Evolutionary conservation across 2,113 vertebrate genomes (phyloP).

Genomic region (Etia nguti): DNA sequence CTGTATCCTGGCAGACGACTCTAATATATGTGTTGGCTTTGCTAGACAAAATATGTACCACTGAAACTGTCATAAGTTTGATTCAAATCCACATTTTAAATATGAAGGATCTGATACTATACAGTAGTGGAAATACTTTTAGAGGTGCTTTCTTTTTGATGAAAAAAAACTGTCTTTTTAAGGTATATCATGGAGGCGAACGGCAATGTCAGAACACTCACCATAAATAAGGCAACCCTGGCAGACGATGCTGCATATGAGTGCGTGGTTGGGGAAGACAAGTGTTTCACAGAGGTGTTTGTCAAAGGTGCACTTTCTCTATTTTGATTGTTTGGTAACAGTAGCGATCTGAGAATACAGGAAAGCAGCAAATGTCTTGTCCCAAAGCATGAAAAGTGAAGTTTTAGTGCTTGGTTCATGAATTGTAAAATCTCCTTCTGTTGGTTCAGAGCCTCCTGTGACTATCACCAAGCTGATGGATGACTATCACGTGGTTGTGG

Average conservation of each 20-base stretch:
- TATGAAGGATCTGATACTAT: not conserved
- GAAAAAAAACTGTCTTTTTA: not conserved
- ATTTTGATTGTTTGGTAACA: not conserved
- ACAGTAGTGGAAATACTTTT: not conserved
- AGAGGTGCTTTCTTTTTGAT: not conserved
- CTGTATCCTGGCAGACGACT: not conserved
- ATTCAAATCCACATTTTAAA: not conserved
- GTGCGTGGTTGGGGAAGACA: constrained; percentile 79
- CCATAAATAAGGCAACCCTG: constrained; percentile 80
- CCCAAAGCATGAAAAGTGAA: not conserved
- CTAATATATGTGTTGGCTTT: not conserved
- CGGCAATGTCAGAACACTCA: constrained; percentile 81
- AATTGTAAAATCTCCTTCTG: not conserved
- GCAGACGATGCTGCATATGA: constrained; percentile 86
- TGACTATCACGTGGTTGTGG: constrained; percentile 86
- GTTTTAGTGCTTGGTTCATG: not conserved
- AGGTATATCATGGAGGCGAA: constrained; percentile 83
- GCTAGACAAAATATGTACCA: not conserved
- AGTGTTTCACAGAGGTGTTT: constrained; percentile 84
- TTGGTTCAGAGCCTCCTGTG: constrained; percentile 79
- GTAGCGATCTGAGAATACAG: not conserved
- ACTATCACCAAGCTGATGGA: constrained; percentile 81
- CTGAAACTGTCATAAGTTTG: not conserved
- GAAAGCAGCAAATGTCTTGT: not conserved
- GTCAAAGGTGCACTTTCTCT: constrained; percentile 77